phyloP scores from a whole-genome alignment of 1,140 invertebrate species.

The Marisa cornuarietis region DNA sequence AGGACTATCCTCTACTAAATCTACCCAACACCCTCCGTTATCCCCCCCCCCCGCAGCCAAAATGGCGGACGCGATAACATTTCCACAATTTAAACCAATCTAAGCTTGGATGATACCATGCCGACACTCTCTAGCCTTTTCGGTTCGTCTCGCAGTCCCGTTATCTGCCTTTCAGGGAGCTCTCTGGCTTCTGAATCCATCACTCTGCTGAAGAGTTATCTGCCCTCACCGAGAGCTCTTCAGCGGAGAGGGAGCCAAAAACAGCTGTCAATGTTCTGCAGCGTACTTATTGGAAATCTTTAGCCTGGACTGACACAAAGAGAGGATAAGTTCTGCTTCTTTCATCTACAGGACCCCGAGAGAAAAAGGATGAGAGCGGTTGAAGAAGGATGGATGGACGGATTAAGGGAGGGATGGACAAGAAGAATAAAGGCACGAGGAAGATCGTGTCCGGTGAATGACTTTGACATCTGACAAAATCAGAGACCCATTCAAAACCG shows the following conservation, averaged over 20 bases:
- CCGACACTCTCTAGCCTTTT: background rate
- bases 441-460: background rate
- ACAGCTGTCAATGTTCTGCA: slow-evolving; percentile 7
- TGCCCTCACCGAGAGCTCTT: slow-evolving; percentile 7
- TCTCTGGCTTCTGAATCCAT: slow-evolving; percentile 6
- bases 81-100: background rate
- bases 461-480: slow-evolving; percentile 4
- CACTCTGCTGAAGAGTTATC: slow-evolving; percentile 1
- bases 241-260: background rate
- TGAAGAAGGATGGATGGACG: background rate
- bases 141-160: background rate
- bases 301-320: background rate
- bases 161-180: slow-evolving; percentile 7
- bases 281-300: slow-evolving; percentile 5
- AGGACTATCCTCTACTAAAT: too few relatives aligned
- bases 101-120: background rate
- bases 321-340: slow-evolving; percentile 1
- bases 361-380: background rate
- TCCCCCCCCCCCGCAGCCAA: too few relatives aligned
- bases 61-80: too few relatives aligned
- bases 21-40: too few relatives aligned
- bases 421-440: background rate
- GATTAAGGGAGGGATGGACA: background rate
- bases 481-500: background rate
- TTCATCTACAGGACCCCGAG: background rate